Conservation (phyloP, 2,113 vertebrate genomes). For the Eptesicus fuscus region DNA sequence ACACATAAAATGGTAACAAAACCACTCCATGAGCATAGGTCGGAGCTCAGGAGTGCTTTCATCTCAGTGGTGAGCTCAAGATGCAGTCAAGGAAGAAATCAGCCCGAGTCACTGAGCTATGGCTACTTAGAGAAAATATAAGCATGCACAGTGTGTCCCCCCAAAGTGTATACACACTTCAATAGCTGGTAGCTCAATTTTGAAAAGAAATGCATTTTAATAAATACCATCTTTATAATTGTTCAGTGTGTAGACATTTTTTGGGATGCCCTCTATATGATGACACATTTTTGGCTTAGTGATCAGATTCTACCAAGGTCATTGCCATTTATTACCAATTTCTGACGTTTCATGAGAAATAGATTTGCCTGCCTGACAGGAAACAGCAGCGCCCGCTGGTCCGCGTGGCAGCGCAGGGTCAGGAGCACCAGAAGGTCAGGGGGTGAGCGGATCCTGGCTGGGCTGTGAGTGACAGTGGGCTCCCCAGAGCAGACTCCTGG, state of each 20-base stretch:
- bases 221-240: too few relatives aligned
- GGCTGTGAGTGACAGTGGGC: not conserved
- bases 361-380: not conserved
- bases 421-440: too few relatives aligned
- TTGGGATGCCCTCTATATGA: too few relatives aligned
- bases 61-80: not conserved
- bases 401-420: rapidly evolving
- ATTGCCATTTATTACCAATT: not conserved
- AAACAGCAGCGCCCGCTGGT: not conserved
- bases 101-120: not conserved
- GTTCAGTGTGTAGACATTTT: too few relatives aligned
- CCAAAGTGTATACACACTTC: too few relatives aligned
- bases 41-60: not conserved
- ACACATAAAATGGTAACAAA: not conserved
- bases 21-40: not conserved
- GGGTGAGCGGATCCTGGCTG: not conserved
- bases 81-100: not conserved
- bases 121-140: not conserved
- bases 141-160: too few relatives aligned
- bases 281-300: not conserved
- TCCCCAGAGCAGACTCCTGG: not conserved
- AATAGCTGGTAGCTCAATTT: too few relatives aligned
- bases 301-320: not conserved
- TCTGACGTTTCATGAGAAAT: not conserved
- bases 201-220: too few relatives aligned